These are phyloP conservation scores for Apamea epomidion DNA, from an alignment of 2,888 invertebrate species.

Conservation along the genomic window DNA sequence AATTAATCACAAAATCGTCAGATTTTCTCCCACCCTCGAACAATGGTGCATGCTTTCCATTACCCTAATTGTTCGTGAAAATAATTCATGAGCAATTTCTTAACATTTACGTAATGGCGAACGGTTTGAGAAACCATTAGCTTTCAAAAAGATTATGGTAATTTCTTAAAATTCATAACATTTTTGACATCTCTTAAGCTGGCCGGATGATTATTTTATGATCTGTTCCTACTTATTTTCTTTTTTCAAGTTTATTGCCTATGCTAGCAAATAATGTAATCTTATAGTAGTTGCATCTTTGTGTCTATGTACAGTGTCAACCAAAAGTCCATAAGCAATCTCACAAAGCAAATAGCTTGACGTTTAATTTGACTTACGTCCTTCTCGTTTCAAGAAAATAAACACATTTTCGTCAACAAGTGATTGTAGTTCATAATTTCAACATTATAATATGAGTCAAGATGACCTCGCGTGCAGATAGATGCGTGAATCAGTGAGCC, in stretches of 20 bases:
- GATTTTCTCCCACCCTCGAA: neutral
- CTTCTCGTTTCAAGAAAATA: too few species aligned
- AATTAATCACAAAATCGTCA: neutral
- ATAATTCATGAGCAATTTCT: conserved; percentile 35
- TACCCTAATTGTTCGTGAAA: conserved; percentile 32
- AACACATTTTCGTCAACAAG: too few species aligned
- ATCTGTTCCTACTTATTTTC: neutral
- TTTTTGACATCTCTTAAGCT: conserved; percentile 21
- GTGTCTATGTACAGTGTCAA: neutral
- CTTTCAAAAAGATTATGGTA: conserved; percentile 60
- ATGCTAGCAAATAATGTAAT: neutral
- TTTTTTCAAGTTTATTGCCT: neutral
- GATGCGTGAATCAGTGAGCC: too few species aligned
- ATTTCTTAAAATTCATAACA: conserved; percentile 57
- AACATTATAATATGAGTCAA: too few species aligned
- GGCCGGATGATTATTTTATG: neutral
- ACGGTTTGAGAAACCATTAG: conserved; percentile 49
- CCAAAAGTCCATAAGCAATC: too few species aligned
- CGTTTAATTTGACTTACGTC: too few species aligned
- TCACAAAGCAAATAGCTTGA: too few species aligned
- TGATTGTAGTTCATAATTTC: too few species aligned
- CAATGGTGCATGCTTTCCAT: conserved; percentile 23
- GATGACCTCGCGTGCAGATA: too few species aligned
- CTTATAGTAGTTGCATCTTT: too few species aligned
- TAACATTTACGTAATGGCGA: conserved; percentile 47